Base-by-base conservation (phyloP, 2,888 invertebrate species). In the Aphelenchoides bicaudatus region DNA sequence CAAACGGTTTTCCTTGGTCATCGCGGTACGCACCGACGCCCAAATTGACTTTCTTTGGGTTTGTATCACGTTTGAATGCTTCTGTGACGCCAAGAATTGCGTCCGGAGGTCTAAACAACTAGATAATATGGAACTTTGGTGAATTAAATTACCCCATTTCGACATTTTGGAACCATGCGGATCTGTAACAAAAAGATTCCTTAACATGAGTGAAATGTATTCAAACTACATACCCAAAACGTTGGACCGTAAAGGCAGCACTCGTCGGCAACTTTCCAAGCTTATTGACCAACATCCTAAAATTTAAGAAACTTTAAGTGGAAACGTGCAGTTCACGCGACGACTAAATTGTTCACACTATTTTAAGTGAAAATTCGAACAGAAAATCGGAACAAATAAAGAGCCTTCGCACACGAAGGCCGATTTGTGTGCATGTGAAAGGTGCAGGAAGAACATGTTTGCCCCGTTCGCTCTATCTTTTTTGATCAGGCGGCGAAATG, bases 1-100 rank as follows among this genome's bases (percentile, higher is more conserved):
- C 87, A 81, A 86, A 93, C 1, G 98, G 96, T 83, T 96, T 93
- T 53, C 94, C 94, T 77, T 89, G 86, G 79, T 99, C 96, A 81
- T 96, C 94, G 71, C 98, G 86, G 82, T 99, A 99, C 6, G 98
- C 94, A 46, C 83, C 83, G 16, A 82, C 83, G 49, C 79, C 79
- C 27, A 99, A 85, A 82, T 98, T 99, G 64, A 98, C 88, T 82
- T 98, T 99, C 72, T 90, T 90, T 0, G 91, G 86, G 80, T 91
- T 88, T 2, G 84, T 83, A 80, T 98, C 96, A 62, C 84, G 86
- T 80, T 91, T 94, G 34, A 62, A 62, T 16, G 96, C 96, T 81
- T 99, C 98, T 0, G 93, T 89, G 39, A 98, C 88, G 34, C 98
- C 98, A 50, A 99, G 84, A 82, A 99, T 99, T 27, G 74, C 74